Evolutionary conservation across 2,797 vertebrate genomes (phyloP).

Genomic region (Phylloscopus collybita): DNA sequence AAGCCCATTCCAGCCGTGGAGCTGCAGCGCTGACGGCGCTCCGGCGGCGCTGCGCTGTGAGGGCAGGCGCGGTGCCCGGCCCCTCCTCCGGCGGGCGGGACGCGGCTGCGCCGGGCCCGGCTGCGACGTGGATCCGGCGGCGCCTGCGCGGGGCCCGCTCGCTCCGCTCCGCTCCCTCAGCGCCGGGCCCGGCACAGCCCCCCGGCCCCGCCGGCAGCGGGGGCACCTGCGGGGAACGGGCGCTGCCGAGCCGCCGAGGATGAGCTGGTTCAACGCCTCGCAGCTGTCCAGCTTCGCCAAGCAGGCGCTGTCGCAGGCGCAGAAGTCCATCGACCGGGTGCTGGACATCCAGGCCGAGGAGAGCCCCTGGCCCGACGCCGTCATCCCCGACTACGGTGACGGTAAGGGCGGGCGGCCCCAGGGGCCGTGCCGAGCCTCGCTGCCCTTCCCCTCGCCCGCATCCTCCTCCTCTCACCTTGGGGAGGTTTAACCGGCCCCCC

Average conservation of each 20-base stretch:
- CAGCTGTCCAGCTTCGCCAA: conserved; percentile 97
- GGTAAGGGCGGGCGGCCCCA: conserved; percentile 74
- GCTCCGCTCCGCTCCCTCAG: neutral
- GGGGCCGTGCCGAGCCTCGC: neutral
- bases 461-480: neutral
- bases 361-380: conserved; percentile 81
- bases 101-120: neutral
- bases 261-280: conserved; percentile 99
- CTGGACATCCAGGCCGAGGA: conserved; percentile 96
- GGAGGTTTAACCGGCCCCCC: neutral
- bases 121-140: conserved; percentile 33
- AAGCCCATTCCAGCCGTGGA: too few species aligned
- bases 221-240: neutral
- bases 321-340: conserved; percentile 98
- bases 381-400: conserved; percentile 79
- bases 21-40: too few species aligned
- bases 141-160: neutral
- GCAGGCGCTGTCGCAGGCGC: conserved; percentile 95
- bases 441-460: neutral
- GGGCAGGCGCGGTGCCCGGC: neutral
- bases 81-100: neutral
- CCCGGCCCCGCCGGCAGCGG: neutral
- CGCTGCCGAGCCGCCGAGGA: conserved; percentile 42
- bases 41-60: neutral
- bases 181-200: neutral